Conservation (phyloP, 1,140 invertebrate species). For the Paraescarpia echinospica region DNA sequence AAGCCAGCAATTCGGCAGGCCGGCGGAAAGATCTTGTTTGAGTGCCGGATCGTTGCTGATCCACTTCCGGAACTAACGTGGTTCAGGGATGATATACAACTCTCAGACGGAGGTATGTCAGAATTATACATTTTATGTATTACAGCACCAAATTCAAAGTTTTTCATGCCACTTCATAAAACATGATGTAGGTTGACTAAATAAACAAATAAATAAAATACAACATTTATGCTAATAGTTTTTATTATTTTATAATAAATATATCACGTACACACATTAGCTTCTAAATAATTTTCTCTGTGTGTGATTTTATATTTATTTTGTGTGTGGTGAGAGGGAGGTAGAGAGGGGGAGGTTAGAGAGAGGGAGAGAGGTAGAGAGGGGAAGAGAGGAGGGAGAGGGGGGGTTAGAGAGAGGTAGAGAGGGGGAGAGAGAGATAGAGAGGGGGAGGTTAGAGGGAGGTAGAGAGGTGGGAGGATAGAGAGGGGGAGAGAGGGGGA, state of each 20-base stretch:
- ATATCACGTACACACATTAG: background rate
- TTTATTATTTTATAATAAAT: background rate
- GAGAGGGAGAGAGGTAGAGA: background rate
- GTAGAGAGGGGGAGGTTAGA: too few relatives aligned
- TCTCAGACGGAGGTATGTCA: constrained; percentile 45
- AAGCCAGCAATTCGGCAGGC: constrained; percentile 96
- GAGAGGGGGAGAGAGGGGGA: background rate
- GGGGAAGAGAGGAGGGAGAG: background rate
- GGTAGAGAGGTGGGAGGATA: background rate
- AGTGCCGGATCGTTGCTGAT: constrained; percentile 92
- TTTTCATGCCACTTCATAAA: too few relatives aligned
- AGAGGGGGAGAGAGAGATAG: background rate
- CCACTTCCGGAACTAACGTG: constrained; percentile 87
- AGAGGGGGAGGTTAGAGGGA: background rate
- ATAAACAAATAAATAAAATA: background rate
- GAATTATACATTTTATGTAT: background rate
- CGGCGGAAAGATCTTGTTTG: constrained; percentile 92
- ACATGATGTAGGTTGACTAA: background rate
- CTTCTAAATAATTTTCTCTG: background rate
- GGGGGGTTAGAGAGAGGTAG: too few relatives aligned
- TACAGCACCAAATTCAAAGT: too few relatives aligned
- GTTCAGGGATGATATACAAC: constrained; percentile 65
- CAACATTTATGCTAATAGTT: background rate
- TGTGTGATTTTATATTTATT: background rate
- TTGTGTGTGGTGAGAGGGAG: background rate